Base-by-base conservation (phyloP, 2,113 vertebrate species). In the Chlorocebus sabaeus region DNA sequence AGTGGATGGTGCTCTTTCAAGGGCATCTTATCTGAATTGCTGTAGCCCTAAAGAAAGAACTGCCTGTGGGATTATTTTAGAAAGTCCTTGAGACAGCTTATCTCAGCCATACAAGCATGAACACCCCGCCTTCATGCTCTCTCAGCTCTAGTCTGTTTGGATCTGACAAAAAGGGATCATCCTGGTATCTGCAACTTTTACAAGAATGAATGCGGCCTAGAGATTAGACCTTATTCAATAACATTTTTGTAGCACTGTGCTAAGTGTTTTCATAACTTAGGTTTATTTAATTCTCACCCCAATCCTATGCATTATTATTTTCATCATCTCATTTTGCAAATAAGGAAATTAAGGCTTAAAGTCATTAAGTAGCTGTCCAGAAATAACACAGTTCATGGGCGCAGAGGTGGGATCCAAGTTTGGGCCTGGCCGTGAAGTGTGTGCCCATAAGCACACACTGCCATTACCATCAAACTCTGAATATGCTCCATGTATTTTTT, bases 401-500 rank as follows among this genome's bases (percentile, higher is more conserved):
- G 5, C 5, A 52, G 8, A 93, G 57, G 38, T 22, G 8, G 30
- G 22, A 43, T 61, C 18, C 40, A 35, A 2, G 27, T 23, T 35
- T 8, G 30, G 35, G 3, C 4, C 8, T 75, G n/a, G 20, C 72
- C 9, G 8, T 52, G 10, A 96, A 80, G 85, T 20, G 18, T 13
- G 3, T 73, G 14, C 2, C 40, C 18, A 38, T 90, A 73, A 32
- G 22, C 22, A 68, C 27, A 50, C 9, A 23, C 20, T 12, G 25
- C 52, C 25, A 76, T 35, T 25, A 3, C 16, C 27, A 25, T 3
- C 38, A 82, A 75, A 57, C 27, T 16, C 16, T 35, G 17, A 61
- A 23, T 12, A 3, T 0, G 6, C 6, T n/a, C n/a, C n/a, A 75
- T 1, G 0, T 6, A 2, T 25, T 57, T 79, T 25, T 40, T 67